Percentiles rank a stretch among this genome's conserved stretches.
phyloP scores from a whole-genome alignment of 2,888 invertebrate species.

The Fragum fragum region DNA sequence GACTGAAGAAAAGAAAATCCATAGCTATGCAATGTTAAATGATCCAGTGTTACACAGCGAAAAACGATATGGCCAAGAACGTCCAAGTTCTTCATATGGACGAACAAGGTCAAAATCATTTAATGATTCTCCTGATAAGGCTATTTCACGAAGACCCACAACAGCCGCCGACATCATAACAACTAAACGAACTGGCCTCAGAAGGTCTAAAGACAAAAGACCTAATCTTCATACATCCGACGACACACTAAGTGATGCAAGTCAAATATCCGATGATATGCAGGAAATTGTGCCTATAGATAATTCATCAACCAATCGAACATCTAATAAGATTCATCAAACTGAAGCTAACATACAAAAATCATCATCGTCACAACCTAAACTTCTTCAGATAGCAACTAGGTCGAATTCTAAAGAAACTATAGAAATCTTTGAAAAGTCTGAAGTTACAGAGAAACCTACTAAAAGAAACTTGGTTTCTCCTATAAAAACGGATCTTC shows the following conservation, averaged over 20 bases:
- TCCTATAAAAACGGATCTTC: too few species aligned
- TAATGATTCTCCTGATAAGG: background rate
- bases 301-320: background rate
- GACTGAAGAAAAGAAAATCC: background rate
- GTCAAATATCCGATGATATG: background rate
- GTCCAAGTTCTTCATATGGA: constrained; percentile 19
- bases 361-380: too few species aligned
- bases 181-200: background rate
- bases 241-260: constrained; percentile 6
- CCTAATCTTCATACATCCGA: background rate
- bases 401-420: too few species aligned
- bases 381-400: too few species aligned
- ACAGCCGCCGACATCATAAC: background rate
- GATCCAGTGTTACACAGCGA: background rate
- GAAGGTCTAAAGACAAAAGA: background rate
- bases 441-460: too few species aligned
- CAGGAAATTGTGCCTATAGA: background rate
- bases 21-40: background rate
- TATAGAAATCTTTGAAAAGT: too few species aligned
- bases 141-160: background rate
- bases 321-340: background rate
- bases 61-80: background rate
- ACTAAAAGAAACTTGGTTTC: too few species aligned
- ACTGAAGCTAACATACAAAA: too few species aligned
- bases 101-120: background rate